Evolutionary conservation across 1,140 invertebrate genomes (phyloP).

Genomic region (Medauroidea extradentata): DNA sequence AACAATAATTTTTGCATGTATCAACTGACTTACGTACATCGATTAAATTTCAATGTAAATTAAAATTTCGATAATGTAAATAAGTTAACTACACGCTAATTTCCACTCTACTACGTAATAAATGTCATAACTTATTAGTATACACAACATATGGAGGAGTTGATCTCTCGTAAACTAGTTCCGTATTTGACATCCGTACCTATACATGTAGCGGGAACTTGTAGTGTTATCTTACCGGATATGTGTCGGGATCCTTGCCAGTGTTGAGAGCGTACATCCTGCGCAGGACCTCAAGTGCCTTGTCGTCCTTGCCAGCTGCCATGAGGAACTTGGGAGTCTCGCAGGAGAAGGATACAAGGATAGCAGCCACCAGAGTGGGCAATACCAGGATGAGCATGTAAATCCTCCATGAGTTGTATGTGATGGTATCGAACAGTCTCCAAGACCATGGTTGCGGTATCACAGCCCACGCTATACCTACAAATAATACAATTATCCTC

Average conservation of each 20-base stretch:
- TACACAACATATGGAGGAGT: no score
- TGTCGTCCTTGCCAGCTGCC: constrained; percentile 32
- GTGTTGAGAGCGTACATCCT: constrained; percentile 29
- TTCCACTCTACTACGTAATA: no score
- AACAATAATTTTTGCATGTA: no score
- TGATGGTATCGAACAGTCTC: background rate
- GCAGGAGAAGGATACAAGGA: constrained; percentile 40
- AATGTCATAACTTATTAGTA: no score
- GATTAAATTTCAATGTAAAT: no score
- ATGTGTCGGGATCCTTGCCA: constrained; percentile 19
- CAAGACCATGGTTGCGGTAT: constrained; percentile 5
- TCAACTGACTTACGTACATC: no score
- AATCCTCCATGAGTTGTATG: constrained; percentile 16
- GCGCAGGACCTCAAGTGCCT: constrained; percentile 27
- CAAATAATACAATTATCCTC: no score
- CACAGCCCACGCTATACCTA: constrained; percentile 10
- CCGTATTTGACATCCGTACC: no score
- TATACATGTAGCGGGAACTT: no score
- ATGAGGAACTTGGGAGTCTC: constrained; percentile 49
- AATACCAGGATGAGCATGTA: constrained; percentile 3
- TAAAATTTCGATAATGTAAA: no score
- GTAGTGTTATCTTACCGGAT: constrained; percentile 31
- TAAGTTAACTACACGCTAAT: no score
- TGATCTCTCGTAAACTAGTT: no score
- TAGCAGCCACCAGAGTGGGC: background rate